These are phyloP conservation scores for Tringa solitaria DNA, from an alignment of 2,113 vertebrate species.

Conservation along the genomic window DNA sequence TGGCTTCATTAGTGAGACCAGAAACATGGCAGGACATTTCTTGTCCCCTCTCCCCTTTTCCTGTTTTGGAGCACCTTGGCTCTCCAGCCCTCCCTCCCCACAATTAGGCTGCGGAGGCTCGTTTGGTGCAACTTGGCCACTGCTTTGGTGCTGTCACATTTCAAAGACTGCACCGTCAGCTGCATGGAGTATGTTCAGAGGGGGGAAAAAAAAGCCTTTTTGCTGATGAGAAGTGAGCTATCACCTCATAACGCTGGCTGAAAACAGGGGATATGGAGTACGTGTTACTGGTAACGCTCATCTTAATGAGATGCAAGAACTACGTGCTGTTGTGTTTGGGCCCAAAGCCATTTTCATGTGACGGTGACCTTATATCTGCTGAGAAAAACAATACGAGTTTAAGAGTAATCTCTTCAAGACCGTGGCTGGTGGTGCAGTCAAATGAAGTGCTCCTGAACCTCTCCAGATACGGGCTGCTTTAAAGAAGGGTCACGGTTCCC, in stretches of 20 bases:
- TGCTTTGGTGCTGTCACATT: neutral
- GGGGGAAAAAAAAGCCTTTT: neutral
- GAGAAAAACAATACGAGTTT: neutral
- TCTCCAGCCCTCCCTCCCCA: neutral
- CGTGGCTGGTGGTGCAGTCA: neutral
- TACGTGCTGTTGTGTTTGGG: neutral
- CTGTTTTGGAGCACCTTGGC: neutral
- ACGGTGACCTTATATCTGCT: neutral
- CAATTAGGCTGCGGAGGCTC: neutral
- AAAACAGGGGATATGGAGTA: neutral
- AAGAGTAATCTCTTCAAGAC: neutral
- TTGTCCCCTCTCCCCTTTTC: neutral
- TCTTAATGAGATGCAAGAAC: neutral
- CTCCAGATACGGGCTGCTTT: neutral
- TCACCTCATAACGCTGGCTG: neutral
- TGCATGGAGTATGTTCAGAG: neutral
- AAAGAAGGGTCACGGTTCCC: neutral
- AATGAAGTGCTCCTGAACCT: neutral
- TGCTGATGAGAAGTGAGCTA: neutral
- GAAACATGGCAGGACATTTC: neutral
- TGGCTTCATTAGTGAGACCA: neutral
- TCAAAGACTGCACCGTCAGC: neutral
- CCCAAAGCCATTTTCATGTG: neutral
- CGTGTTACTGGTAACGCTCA: neutral
- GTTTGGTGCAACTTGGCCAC: accelerated